phyloP scores from a whole-genome alignment of 2,113 vertebrate genomes.

The Phalacrocorax aristotelis region DNA sequence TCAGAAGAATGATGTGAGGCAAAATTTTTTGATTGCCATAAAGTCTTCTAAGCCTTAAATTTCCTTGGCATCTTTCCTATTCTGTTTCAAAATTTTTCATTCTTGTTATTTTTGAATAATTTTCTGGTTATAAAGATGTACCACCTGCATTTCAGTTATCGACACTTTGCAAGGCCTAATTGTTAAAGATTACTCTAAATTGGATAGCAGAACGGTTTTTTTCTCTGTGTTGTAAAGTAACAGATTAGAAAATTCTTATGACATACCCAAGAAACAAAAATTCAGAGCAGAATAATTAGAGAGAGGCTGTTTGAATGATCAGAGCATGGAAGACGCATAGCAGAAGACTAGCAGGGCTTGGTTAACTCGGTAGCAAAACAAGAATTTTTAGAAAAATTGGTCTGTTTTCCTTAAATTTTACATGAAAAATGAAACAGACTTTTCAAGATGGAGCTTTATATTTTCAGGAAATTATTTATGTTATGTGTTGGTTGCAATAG shows the following conservation, averaged over 20 bases:
- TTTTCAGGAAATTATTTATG: background rate
- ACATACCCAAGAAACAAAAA: background rate
- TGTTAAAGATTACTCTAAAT: background rate
- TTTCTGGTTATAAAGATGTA: background rate
- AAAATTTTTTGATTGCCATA: background rate
- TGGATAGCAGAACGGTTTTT: background rate
- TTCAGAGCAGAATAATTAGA: background rate
- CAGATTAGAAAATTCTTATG: background rate
- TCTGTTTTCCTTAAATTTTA: background rate
- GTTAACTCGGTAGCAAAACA: background rate
- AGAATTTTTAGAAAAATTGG: fast-evolving
- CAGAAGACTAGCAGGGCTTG: fast-evolving
- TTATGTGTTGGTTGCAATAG: background rate
- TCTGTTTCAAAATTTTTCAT: background rate
- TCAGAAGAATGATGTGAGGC: background rate
- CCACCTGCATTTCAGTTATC: background rate
- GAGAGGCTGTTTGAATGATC: background rate
- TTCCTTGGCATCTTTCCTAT: fast-evolving
- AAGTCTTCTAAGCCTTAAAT: background rate
- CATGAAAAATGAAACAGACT: background rate
- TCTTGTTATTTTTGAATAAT: background rate
- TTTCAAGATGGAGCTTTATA: background rate
- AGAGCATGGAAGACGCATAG: background rate
- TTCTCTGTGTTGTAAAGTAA: background rate
- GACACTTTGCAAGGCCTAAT: background rate